Evolutionary conservation across 2,888 invertebrate genomes (phyloP), one percentile per base, ranked within the genome.

Genomic region (Volucella bombylans): DNA sequence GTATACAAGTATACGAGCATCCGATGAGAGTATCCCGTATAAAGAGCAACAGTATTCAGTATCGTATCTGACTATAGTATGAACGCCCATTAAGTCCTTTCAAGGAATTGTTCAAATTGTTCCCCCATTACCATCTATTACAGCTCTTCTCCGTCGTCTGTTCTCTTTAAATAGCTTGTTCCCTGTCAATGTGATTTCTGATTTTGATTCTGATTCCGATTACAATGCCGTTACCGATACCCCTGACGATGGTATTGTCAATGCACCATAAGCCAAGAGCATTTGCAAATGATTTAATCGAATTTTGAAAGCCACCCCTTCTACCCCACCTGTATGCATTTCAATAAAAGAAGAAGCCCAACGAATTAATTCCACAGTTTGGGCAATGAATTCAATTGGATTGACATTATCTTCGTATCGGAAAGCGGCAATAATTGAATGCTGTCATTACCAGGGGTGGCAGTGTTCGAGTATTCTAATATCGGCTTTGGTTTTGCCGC

Each of bases 71-170:
- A 31, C 31, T 31, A 31, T 31, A 31, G 31, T 31, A 31, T 73
- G 50, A 57, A 69, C 45, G 41, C 45, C 72, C 78, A 78, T 82
- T 69, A 78, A 64, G 68, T 78, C 45, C 52, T 47, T 73, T 79
- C 54, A 47, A 74, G 68, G 68, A 79, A 77, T 62, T 77, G 69
- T 31, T 31, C 73, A 79, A 74, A 79, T 74, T 83, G 65, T 50
- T 57, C 31, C 65, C 31, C 74, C 65, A 79, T 83, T 83, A 83
- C 39, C 74, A 61, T 69, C 64, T 55, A 55, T 78, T 78, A 78
- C 23, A 31, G 45, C 57, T 62, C 67, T 64, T 6, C 31, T 6
- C 31, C 57, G 23, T 31, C 8, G n/a, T 62, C 15, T 18, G 64
- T 67, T 1, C 6, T 6, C 43, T 62, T 47, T 77, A 71, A 64